phyloP scores from a whole-genome alignment of 2,888 invertebrate genomes.

The Coecobrya sp. region DNA sequence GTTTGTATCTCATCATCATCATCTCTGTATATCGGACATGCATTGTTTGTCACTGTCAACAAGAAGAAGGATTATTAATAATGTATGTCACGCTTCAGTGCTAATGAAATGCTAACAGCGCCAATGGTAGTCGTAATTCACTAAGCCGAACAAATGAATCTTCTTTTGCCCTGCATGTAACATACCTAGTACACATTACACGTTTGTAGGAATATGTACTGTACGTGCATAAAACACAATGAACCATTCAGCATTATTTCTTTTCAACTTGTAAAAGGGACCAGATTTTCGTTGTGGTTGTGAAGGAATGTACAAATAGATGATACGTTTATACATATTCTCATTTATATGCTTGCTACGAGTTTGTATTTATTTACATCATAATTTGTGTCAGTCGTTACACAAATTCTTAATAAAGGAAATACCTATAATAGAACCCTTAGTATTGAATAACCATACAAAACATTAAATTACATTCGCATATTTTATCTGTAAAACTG shows the following conservation, averaged over 20 bases:
- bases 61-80: conserved; percentile 73
- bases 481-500: neutral
- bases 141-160: conserved; percentile 37
- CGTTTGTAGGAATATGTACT: too few relatives aligned
- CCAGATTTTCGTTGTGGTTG: neutral
- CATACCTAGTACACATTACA: too few relatives aligned
- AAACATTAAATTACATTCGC: neutral
- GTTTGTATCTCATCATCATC: conserved; percentile 60
- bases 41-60: conserved; percentile 79
- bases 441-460: neutral
- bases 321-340: neutral
- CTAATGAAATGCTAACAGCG: conserved; percentile 76
- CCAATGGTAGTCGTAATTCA: conserved; percentile 39
- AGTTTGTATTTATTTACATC: neutral
- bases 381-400: neutral
- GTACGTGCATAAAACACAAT: neutral
- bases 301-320: conserved; percentile 39
- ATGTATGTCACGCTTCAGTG: conserved; percentile 77
- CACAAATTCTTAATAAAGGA: neutral
- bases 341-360: neutral
- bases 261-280: conserved; percentile 29
- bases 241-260: conserved; percentile 31
- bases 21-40: conserved; percentile 35
- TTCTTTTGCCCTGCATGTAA: neutral
- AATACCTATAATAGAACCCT: too few relatives aligned